These are phyloP conservation scores for Drosophila eohydei DNA, from an alignment of 2,888 invertebrate genomes.

Conservation along the genomic window DNA sequence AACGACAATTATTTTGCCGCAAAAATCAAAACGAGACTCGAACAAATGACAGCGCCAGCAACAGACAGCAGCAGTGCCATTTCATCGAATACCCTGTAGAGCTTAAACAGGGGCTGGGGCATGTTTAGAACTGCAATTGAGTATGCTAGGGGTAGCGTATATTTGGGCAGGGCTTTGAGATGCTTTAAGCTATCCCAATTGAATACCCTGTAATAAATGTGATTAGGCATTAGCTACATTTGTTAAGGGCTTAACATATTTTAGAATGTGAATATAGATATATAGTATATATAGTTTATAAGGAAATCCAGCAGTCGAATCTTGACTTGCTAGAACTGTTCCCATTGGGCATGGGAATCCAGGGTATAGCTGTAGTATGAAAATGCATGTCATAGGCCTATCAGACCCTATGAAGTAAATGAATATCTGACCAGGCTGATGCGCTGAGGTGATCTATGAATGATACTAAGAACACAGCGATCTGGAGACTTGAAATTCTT, in stretches of 20 bases:
- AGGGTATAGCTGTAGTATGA: background rate
- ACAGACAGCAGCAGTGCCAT: constrained; percentile 33
- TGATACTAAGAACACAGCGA: too few species aligned
- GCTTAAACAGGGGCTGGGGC: background rate
- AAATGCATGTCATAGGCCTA: too few species aligned
- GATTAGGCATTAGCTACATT: too few species aligned
- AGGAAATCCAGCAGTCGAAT: too few species aligned
- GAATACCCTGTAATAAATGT: too few species aligned
- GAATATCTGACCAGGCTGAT: too few species aligned
- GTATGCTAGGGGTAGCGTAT: background rate
- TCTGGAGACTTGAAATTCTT: too few species aligned
- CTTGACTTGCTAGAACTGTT: too few species aligned
- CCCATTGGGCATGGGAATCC: background rate
- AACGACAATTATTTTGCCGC: constrained; percentile 74
- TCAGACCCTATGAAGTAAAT: too few species aligned
- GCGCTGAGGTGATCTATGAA: too few species aligned
- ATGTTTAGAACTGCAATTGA: background rate
- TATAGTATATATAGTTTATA: too few species aligned
- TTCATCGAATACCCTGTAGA: constrained; percentile 30
- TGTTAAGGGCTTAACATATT: background rate
- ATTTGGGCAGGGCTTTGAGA: background rate
- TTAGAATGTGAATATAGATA: background rate
- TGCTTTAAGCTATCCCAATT: too few species aligned
- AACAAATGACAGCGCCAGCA: constrained; percentile 48
- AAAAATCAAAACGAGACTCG: constrained; percentile 66